Evolutionary conservation across 1,140 invertebrate species (phyloP).

Genomic region (Orchesella cincta): DNA sequence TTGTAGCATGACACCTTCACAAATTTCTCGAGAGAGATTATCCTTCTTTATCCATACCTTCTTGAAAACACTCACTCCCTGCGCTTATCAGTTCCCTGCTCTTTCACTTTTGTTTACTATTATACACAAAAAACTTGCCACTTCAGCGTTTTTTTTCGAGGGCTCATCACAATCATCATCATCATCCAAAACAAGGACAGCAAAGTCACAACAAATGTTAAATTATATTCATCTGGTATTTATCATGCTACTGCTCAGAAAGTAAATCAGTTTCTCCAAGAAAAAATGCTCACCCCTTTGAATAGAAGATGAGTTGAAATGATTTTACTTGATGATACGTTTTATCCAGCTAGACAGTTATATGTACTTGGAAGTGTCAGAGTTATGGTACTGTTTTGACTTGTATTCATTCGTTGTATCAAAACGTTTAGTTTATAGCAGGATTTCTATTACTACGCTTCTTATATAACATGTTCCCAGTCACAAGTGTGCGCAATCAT

Average conservation of each 20-base stretch:
- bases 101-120: not conserved
- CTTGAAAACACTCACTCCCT: not conserved
- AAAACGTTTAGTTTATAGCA: not conserved
- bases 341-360: not conserved
- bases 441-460: not conserved
- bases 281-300: not conserved
- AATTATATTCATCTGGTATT: not conserved
- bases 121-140: not conserved
- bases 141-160: not conserved
- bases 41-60: not conserved
- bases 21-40: conserved; percentile 40
- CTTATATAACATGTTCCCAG: not conserved
- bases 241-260: conserved; percentile 1
- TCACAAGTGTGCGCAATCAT: not conserved
- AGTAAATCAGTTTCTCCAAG: too few relatives aligned
- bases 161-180: not conserved
- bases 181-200: not conserved
- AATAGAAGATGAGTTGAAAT: not conserved
- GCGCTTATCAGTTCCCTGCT: too few relatives aligned
- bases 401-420: not conserved
- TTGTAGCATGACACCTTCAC: conserved; percentile 47
- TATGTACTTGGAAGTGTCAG: not conserved
- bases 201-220: not conserved
- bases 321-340: not conserved
- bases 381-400: not conserved